Evolutionary conservation across 2,888 invertebrate species (phyloP), one percentile per base, ranked within the genome.

Genomic region (Mythimna lalbum): DNA sequence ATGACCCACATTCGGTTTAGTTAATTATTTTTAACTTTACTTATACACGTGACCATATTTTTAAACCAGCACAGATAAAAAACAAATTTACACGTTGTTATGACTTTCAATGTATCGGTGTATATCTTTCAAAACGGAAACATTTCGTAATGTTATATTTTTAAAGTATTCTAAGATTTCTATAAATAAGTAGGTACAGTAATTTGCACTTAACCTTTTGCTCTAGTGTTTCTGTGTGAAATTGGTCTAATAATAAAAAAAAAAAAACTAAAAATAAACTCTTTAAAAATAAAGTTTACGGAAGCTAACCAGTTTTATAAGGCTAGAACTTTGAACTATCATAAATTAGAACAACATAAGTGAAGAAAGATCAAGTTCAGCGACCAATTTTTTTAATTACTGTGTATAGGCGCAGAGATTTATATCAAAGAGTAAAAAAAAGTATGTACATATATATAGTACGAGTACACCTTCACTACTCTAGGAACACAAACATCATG

Each of bases 1-100:
- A 85, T 94, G 93, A 93, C 95, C 95, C 87, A 95, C 89, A 92
- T 95, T 91, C 84, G 63, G 81, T 80, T 85, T 86, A 86, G 84
- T 88, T 90, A 92, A 92, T 90, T 92, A 90, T 92, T 91, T 90
- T 91, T 91, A 81, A 87, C 78, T 76, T 63, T 72, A 76, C 61
- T 23, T 39, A 17, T 63, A 68, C 73, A 59, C 64, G 66, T 74
- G 62, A 47, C 61, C 19, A 67, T n/a, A 23, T 74, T 74, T 62
- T 73, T 36, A 57, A 56, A 72, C 55, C 39, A 50, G 33, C n/a
- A 50, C n/a, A 53, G 80, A 77, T 81, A 76, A 79, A 27, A 27
- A 50, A 27, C 31, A 73, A 49, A 10, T 49, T 36, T 19, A 64
- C 50, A 50, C 62, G 49, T 39, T 72, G 50, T 76, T 68, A 73